Evolutionary conservation across 2,888 invertebrate genomes (phyloP).

Genomic region (Tenthredo scrophulariae): DNA sequence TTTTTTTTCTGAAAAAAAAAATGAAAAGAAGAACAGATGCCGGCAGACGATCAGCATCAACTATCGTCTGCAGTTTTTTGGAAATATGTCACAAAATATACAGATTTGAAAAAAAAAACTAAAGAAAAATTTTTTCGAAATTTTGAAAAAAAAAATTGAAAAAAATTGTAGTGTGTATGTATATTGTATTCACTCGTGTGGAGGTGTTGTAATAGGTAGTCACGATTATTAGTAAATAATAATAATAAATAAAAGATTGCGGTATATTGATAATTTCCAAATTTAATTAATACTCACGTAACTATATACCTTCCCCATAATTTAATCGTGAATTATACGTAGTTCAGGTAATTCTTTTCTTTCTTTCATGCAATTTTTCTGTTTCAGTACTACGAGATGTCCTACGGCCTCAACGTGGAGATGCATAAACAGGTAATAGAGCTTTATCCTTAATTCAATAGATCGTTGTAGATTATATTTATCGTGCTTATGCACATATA

Average conservation of each 20-base stretch:
- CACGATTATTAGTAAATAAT: background rate
- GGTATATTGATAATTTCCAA: background rate
- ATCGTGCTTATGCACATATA: background rate
- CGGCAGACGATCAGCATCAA: too few relatives aligned
- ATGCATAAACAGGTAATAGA: slow-evolving; percentile 94
- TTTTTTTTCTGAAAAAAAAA: too few relatives aligned
- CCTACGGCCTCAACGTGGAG: slow-evolving; percentile 96
- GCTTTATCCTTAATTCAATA: background rate
- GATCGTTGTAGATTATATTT: background rate
- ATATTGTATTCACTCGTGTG: background rate
- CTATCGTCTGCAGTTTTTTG: too few relatives aligned
- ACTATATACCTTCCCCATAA: background rate
- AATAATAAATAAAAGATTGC: background rate
- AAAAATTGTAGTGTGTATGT: too few relatives aligned
- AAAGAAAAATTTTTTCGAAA: too few relatives aligned
- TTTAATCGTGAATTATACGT: background rate
- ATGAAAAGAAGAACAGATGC: too few relatives aligned
- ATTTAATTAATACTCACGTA: background rate
- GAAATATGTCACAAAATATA: too few relatives aligned
- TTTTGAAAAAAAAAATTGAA: too few relatives aligned
- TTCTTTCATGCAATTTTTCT: slow-evolving; percentile 64
- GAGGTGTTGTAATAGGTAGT: background rate
- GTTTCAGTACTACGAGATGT: slow-evolving; percentile 97
- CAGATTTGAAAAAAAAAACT: too few relatives aligned
- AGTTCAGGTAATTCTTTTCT: background rate